A percentile compares a stretch with the other conserved stretches of the same genome.
Conservation (phyloP, 2,113 vertebrate genomes). For the Haliaeetus leucogaster region DNA sequence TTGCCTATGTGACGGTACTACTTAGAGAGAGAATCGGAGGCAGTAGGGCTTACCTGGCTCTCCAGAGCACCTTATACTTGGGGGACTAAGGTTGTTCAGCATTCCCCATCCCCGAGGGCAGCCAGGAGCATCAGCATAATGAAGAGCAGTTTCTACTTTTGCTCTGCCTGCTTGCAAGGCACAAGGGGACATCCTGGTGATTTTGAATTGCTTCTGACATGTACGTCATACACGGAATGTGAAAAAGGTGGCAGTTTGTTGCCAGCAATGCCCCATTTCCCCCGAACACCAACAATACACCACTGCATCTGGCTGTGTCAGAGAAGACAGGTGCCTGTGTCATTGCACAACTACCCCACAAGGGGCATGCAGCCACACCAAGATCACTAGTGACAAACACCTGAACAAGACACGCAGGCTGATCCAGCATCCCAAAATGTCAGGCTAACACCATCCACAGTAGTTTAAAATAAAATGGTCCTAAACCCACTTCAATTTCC, state of each 20-base stretch:
- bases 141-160: neutral
- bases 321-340: neutral
- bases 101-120: neutral
- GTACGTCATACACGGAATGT: rapidly evolving
- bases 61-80: neutral
- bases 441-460: neutral
- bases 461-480: neutral
- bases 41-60: neutral
- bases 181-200: neutral
- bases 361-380: neutral
- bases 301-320: neutral
- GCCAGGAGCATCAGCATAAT: neutral
- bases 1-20: neutral
- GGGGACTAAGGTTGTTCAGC: neutral
- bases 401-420: neutral
- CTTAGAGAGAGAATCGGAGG: neutral
- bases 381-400: neutral
- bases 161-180: neutral
- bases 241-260: neutral
- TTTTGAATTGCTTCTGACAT: neutral
- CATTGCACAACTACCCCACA: neutral
- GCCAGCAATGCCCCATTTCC: neutral
- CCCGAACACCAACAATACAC: neutral
- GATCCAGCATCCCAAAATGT: neutral
- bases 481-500: neutral